phyloP scores from a whole-genome alignment of 2,113 vertebrate genomes.

The Lipophrys pholis region DNA sequence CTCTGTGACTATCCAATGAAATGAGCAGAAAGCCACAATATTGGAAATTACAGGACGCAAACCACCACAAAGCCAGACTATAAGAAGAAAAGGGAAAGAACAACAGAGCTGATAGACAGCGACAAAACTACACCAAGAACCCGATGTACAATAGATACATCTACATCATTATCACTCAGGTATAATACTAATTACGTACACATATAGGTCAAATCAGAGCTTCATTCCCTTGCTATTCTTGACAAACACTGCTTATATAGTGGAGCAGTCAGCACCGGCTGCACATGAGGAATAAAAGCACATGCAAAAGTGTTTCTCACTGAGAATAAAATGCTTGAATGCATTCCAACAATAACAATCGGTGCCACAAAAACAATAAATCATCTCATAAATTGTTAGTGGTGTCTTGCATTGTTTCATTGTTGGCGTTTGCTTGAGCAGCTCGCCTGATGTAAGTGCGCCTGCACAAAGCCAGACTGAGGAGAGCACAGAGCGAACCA shows the following conservation, averaged over 20 bases:
- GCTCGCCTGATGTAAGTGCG: no score
- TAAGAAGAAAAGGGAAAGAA: constrained; percentile 29
- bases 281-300: background rate
- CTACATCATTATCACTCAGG: no score
- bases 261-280: constrained; percentile 16
- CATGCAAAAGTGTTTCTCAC: background rate
- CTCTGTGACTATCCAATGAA: constrained; percentile 68
- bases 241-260: constrained; percentile 1
- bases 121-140: constrained; percentile 22
- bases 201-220: background rate
- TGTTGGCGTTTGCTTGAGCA: no score
- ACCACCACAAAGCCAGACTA: constrained; percentile 23
- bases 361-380: no score
- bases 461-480: no score
- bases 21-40: constrained; percentile 55
- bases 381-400: no score
- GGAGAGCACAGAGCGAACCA: no score
- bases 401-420: no score
- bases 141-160: constrained; percentile 47
- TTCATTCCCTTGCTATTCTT: background rate
- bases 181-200: background rate
- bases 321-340: no score
- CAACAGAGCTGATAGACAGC: constrained; percentile 1
- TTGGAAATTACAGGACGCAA: constrained; percentile 34
- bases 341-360: no score